Evolutionary conservation across 2,797 vertebrate genomes (phyloP), one percentile per base, ranked within the genome.

Genomic region (Gallinago nigripennis): DNA sequence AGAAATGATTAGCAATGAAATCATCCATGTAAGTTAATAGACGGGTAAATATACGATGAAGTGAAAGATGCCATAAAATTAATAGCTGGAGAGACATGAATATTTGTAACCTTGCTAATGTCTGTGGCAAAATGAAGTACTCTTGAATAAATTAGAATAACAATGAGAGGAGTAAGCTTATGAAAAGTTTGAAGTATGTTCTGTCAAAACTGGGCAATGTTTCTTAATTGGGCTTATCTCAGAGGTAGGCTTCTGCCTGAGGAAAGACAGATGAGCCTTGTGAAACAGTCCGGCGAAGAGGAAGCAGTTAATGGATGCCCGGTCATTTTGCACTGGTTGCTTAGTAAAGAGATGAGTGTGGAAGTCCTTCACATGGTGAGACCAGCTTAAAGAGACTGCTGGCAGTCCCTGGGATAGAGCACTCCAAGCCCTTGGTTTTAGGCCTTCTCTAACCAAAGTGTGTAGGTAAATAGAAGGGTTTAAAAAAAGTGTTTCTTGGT

Each of bases 1-100:
- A 88, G 75, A 93, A 93, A 88, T 77, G 41, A 95, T 92, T 77
- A 93, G 86, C 83, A 80, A 35, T 96, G 78, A 95, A 95, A 75
- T 97, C 88, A 94, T 96, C 86, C 81, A 9, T 92, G 71, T 54
- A 94, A 85, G 64, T 86, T 95, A 96, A 96, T 68, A 88, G 78
- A 46, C 0, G 8, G 64, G 56, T 92, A 92, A 86, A 94, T 92
- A 94, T 33, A 89, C 2, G 3, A 48, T 76, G 63, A 91, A 94
- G 63, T 76, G 85, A 76, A 96, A 92, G 84, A 84, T 94, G 66
- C 72, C 73, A 91, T 96, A 76, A 88, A 96, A 90, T 86, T 91
- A 94, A 90, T 76, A 53, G 53, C 64, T 65, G 51, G 56, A 90
- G 79, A 91, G 77, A 80, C 46, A 28, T 57, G 89, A 93, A 41